phyloP scores from a whole-genome alignment of 2,888 invertebrate genomes.

The Acronicta psi region DNA sequence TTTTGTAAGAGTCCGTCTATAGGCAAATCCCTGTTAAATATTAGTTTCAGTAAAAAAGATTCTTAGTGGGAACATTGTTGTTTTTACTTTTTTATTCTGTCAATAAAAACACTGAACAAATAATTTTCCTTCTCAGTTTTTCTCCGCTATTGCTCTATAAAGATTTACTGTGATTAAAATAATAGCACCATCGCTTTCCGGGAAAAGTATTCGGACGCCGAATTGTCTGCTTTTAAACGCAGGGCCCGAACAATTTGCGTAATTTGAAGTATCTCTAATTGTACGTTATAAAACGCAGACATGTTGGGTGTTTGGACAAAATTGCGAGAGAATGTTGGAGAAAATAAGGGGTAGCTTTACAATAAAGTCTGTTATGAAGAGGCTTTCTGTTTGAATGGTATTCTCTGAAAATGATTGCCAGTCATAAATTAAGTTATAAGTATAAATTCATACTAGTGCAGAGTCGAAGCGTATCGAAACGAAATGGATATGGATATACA shows the following conservation, averaged over 20 bases:
- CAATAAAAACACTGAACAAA: neutral
- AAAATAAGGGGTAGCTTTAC: conserved; percentile 17
- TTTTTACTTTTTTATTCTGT: neutral
- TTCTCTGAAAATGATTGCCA: too few relatives aligned
- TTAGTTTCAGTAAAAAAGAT: too few relatives aligned
- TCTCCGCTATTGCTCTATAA: neutral
- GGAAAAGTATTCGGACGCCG: conserved; percentile 32
- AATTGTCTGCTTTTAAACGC: conserved; percentile 38
- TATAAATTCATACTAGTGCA: too few relatives aligned
- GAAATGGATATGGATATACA: too few relatives aligned
- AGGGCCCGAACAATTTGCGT: conserved; percentile 31
- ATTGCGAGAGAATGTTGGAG: conserved; percentile 12
- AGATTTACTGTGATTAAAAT: conserved; percentile 6
- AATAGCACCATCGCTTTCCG: conserved; percentile 28
- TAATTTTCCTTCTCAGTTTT: neutral
- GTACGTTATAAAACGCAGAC: conserved; percentile 32
- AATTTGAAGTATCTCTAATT: conserved; percentile 47
- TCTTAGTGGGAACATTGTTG: too few relatives aligned
- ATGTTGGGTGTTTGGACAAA: conserved; percentile 21
- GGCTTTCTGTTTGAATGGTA: conserved; percentile 1
- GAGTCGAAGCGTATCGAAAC: too few relatives aligned
- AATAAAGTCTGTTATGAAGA: conserved; percentile 15
- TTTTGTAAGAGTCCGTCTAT: too few relatives aligned
- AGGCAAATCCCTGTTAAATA: too few relatives aligned
- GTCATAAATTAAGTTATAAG: too few relatives aligned